Evolutionary conservation across 2,888 invertebrate species (phyloP).

Genomic region (Ichneumoninae sp.): DNA sequence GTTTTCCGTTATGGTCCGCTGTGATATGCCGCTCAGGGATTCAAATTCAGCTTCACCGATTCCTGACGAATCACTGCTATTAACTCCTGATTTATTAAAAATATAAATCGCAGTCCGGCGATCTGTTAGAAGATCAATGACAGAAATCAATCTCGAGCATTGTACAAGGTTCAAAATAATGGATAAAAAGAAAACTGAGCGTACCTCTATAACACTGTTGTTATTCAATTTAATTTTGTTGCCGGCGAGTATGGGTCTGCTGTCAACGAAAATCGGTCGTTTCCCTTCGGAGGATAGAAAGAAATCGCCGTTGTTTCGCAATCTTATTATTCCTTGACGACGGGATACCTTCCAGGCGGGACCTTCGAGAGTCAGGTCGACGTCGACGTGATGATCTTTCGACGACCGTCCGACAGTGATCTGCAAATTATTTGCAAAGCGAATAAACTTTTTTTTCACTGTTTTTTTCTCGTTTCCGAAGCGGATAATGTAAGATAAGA

Average conservation of each 20-base stretch:
- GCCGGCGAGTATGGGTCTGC: conserved; percentile 94
- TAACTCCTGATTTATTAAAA: conserved; percentile 96
- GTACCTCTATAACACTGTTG: conserved; percentile 96
- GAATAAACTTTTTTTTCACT: background rate
- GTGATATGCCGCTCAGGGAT: conserved; percentile 74
- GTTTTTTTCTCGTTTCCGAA: background rate
- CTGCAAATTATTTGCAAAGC: conserved; percentile 81
- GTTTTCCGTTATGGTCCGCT: background rate
- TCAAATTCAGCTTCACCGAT: conserved; percentile 91
- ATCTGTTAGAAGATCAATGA: conserved; percentile 86
- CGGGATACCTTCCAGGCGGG: conserved; percentile 97
- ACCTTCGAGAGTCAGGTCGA: conserved; percentile 96
- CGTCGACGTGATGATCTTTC: conserved; percentile 95
- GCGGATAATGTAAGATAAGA: background rate
- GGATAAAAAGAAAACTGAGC: background rate
- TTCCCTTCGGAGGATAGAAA: conserved; percentile 98
- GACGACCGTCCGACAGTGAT: conserved; percentile 97
- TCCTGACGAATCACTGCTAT: conserved; percentile 95
- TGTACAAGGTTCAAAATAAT: conserved; percentile 5
- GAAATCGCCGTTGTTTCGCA: conserved; percentile 97
- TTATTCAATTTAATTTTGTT: conserved; percentile 96
- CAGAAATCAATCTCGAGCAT: background rate
- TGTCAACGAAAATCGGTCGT: conserved; percentile 97
- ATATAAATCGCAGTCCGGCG: conserved; percentile 95
- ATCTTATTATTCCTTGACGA: conserved; percentile 94